These are phyloP conservation scores for Microcebus murinus DNA, from an alignment of 2,113 vertebrate genomes.

Conservation along the genomic window DNA sequence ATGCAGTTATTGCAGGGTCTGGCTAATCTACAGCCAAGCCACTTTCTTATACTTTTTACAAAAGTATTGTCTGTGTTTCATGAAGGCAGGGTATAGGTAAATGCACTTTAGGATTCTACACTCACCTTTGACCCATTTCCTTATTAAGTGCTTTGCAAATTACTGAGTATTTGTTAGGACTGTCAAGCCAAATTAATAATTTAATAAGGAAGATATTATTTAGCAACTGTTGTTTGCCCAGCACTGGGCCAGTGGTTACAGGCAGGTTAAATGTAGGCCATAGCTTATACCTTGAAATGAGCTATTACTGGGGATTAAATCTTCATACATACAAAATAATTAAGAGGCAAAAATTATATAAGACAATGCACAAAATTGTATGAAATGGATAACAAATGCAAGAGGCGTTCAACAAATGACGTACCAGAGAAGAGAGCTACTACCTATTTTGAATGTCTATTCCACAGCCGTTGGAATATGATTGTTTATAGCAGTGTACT, in stretches of 20 bases:
- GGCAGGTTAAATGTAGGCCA: background rate
- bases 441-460: background rate
- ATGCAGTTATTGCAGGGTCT: background rate
- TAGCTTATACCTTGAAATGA: background rate
- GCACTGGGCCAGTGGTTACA: background rate
- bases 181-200: background rate
- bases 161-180: background rate
- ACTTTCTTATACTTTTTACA: background rate
- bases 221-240: background rate
- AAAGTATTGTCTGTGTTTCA: background rate
- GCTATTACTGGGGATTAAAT: background rate
- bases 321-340: conserved; percentile 4
- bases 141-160: conserved; percentile 15
- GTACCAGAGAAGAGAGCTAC: background rate
- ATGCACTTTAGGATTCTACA: background rate
- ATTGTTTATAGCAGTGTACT: background rate
- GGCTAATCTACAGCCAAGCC: background rate
- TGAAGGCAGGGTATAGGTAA: background rate
- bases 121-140: background rate
- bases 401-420: background rate
- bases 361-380: background rate
- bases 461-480: background rate
- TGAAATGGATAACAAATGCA: background rate
- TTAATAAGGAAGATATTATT: background rate
- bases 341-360: background rate